Evolutionary conservation across 2,113 vertebrate species (phyloP).

Genomic region (Mirounga angustirostris): DNA sequence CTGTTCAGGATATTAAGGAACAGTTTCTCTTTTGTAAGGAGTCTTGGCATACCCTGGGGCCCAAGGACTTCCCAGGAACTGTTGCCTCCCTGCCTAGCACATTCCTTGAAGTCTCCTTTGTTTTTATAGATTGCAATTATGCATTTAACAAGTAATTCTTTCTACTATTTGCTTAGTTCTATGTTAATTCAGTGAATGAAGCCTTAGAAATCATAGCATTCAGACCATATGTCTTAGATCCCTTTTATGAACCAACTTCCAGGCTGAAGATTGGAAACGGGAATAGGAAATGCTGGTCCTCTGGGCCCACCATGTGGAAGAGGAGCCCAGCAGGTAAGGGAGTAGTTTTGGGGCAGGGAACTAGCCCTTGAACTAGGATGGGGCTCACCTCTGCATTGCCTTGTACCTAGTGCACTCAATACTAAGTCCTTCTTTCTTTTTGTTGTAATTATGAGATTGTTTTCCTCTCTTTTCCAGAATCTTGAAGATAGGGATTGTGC

Average conservation of each 20-base stretch:
- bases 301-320: neutral
- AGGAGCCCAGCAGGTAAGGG: neutral
- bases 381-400: neutral
- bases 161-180: neutral
- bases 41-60: neutral
- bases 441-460: neutral
- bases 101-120: neutral
- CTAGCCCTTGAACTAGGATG: neutral
- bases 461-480: neutral
- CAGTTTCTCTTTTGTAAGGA: neutral
- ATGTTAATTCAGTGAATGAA: neutral
- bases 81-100: neutral
- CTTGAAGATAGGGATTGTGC: neutral
- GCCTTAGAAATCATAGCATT: neutral
- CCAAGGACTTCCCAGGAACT: neutral
- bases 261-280: neutral
- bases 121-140: neutral
- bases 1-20: neutral
- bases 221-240: neutral
- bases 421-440: neutral
- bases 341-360: neutral
- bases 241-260: neutral
- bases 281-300: neutral
- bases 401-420: neutral
- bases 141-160: constrained; percentile 12